Evolutionary conservation across 1,140 invertebrate genomes (phyloP), one percentile per base, ranked within the genome.

Genomic region (Drosophila repleta): DNA sequence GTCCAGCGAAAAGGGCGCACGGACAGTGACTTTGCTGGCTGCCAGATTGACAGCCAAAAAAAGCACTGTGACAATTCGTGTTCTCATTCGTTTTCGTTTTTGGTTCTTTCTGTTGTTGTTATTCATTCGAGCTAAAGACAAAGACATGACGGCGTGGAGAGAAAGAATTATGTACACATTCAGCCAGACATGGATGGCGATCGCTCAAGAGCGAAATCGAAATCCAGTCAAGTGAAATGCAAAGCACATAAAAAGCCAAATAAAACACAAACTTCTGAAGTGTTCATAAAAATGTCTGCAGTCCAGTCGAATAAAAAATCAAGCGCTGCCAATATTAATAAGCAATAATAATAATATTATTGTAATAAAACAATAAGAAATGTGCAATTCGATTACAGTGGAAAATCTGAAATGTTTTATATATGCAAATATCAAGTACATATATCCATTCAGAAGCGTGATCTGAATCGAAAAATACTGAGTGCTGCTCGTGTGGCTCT

Each of bases 81-180:
- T 58, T 63, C 46, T 55, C 13, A 41, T 46, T 56, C 24, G 57
- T 63, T 61, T 13, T 53, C 39, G 41, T 35, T 43, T 65, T 15
- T 41, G 26, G 15, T 20, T 49, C 29, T 48, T 48, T 32, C 56
- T 61, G 51, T 39, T 56, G 2, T 49, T 41, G 43, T 49, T 45
- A 3, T 56, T 70, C 21, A 45, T 48, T 26, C 32, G n/a, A 41
- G 41, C 26, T 62, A 53, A 76, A 84, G 77, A 85, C 81, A 85
- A 85, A 87, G 81, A 85, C 81, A 77, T 85, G 81, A 74, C 73
- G 46, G 60, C 61, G 62, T 61, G 67, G 49, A 67, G 49, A 53
- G 43, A 61, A 80, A 73, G 73, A 85, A 62, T 80, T 73, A 68
- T 76, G 69, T 79, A 61, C 56, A 62, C 80, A 80, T 69, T 69